These are phyloP conservation scores for Lucinisca nassula DNA, from an alignment of 2,888 invertebrate genomes.

Conservation along the genomic window DNA sequence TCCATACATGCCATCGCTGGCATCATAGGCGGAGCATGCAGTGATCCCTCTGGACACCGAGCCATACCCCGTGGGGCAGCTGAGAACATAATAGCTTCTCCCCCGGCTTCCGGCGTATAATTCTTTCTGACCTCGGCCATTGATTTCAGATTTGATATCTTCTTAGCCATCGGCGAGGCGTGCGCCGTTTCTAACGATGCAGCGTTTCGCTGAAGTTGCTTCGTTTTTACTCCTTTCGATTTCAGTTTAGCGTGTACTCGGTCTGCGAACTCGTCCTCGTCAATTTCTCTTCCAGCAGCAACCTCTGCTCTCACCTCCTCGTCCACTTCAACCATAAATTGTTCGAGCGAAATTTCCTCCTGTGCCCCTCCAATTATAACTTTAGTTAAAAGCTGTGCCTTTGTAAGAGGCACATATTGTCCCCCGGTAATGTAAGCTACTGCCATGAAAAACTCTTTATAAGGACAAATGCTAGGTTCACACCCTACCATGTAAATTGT, in stretches of 20 bases:
- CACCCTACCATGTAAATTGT: conserved; percentile 81
- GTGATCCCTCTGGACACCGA: not conserved
- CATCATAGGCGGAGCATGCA: too few relatives aligned
- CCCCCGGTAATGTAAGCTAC: conserved; percentile 81
- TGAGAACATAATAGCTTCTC: not conserved
- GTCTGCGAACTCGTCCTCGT: conserved; percentile 47
- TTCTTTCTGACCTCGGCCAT: conserved; percentile 2
- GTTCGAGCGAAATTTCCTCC: conserved; percentile 81
- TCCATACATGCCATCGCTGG: not conserved
- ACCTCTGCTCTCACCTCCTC: conserved; percentile 69
- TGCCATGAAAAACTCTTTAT: conserved; percentile 80
- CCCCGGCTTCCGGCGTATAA: not conserved
- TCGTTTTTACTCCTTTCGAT: conserved; percentile 40
- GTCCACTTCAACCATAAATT: conserved; percentile 77
- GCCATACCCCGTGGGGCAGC: not conserved
- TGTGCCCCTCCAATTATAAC: conserved; percentile 82
- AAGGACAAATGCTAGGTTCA: conserved; percentile 75
- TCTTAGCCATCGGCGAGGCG: conserved; percentile 10
- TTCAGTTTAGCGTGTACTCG: conserved; percentile 43
- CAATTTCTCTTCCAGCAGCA: conserved; percentile 41
- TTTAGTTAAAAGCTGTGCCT: conserved; percentile 73
- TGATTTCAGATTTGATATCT: conserved; percentile 27
- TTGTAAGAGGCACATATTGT: conserved; percentile 80
- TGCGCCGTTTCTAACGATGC: conserved; percentile 8
- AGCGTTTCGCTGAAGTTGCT: conserved; percentile 49